Evolutionary conservation across 2,113 vertebrate species (phyloP).

Genomic region (Boulengeromyrus knoepffleri): DNA sequence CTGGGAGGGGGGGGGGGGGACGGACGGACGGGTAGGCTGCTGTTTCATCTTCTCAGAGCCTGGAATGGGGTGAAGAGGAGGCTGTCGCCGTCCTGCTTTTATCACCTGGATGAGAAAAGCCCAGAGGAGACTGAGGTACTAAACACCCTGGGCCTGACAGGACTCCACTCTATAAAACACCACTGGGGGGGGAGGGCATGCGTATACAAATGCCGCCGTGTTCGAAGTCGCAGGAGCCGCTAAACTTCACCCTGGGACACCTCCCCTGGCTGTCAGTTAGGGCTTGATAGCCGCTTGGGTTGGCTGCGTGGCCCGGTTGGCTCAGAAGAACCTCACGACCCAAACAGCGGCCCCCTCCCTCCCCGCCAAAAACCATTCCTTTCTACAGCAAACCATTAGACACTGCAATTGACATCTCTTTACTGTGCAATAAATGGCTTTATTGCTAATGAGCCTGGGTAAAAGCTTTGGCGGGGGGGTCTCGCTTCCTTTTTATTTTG

Average conservation of each 20-base stretch:
- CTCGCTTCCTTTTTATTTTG: conserved; percentile 28
- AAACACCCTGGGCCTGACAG: not conserved
- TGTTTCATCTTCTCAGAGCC: conserved; percentile 6
- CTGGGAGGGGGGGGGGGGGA: not conserved
- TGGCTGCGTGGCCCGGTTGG: conserved; percentile 9
- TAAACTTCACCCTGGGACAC: conserved; percentile 14
- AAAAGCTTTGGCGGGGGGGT: conserved; percentile 37
- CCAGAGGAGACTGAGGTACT: not conserved
- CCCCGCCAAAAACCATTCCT: conserved; percentile 36
- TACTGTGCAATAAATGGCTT: conserved; percentile 57
- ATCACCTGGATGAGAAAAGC: conserved; percentile 2
- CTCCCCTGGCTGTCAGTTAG: not conserved
- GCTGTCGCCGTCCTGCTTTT: not conserved
- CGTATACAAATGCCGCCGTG: not conserved
- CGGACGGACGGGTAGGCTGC: too few relatives aligned
- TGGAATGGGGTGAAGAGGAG: not conserved
- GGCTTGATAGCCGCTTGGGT: conserved; percentile 11
- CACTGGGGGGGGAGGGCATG: not conserved
- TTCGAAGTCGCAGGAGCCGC: not conserved
- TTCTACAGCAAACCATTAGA: conserved; percentile 46
- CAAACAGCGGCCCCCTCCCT: conserved; percentile 50
- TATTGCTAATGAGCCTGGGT: conserved; percentile 39
- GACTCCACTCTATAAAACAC: conserved; percentile 12
- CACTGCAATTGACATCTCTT: conserved; percentile 53
- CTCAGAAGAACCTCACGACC: conserved; percentile 36